These are phyloP conservation scores for Lutjanus campechanus DNA, from an alignment of 2,797 vertebrate species.

Conservation along the genomic window DNA sequence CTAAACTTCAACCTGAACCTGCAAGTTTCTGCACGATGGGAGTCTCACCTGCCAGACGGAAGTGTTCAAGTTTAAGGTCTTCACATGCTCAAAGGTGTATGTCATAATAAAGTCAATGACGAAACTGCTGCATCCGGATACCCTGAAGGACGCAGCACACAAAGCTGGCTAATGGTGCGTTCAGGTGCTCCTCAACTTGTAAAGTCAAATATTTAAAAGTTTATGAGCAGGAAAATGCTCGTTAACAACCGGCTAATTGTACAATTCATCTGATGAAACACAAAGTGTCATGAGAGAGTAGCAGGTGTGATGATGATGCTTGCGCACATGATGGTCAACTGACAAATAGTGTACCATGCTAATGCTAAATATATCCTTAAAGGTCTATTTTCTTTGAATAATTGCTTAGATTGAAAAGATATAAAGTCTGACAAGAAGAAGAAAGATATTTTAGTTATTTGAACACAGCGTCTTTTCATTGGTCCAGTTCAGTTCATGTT, in stretches of 20 bases:
- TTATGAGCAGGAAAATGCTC: slow-evolving; percentile 31
- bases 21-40: not conserved
- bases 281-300: not conserved
- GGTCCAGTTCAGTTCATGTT: not conserved
- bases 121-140: slow-evolving; percentile 9
- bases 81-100: slow-evolving; percentile 3
- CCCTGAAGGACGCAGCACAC: slow-evolving; percentile 34
- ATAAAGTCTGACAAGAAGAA: not conserved
- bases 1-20: slow-evolving; percentile 23
- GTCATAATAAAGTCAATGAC: slow-evolving; percentile 32
- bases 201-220: slow-evolving; percentile 47
- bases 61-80: not conserved
- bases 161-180: slow-evolving; percentile 36
- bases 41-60: not conserved
- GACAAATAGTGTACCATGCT: not conserved
- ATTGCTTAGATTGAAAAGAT: not conserved
- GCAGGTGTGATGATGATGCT: not conserved
- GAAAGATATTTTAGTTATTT: not conserved
- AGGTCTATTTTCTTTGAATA: not conserved
- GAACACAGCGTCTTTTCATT: too few species aligned
- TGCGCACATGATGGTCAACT: not conserved
- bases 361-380: not conserved
- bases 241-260: slow-evolving; percentile 34
- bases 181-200: slow-evolving; percentile 39
- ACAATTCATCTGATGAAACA: slow-evolving; percentile 16